Evolutionary conservation across 2,888 invertebrate genomes (phyloP), one percentile per base, ranked within the genome.

Genomic region (Steromphala cineraria): DNA sequence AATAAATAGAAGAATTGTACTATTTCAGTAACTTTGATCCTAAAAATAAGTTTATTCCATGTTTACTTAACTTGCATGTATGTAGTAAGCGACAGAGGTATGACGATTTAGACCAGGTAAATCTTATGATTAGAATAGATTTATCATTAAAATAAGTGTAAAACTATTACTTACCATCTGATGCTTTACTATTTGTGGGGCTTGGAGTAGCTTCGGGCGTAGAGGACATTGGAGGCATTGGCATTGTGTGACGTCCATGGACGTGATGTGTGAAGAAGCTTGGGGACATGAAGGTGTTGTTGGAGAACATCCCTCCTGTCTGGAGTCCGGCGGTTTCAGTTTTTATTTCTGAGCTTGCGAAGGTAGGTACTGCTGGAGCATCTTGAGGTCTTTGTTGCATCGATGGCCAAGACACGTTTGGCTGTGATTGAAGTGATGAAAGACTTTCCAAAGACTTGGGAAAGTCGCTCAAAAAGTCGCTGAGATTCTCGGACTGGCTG

Each of bases 301-400:
- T 15, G 76, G 80, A 24, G 76, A 31, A 21, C 62, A 55, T 46
- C 7, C 46, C 46, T 13, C 46, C 46, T 28, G 77, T 1, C 24
- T 52, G 19, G 21, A 17, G 28, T 10, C 53, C 67, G 19, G 80
- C 28, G 71, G 75, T 52, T 28, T 62, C 62, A 55, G 19, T 78
- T 21, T 36, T 83, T 77, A 67, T 40, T 28, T 62, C 62, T 56
- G 19, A 80, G 24, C 24, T 83, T 79, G 28, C 62, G 55, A 46
- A 84, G 82, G 80, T 84, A 78, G 81, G 81, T 78, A 53, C 83
- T 81, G 19, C 84, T 82, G 80, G 83, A 83, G 79, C 82, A 83
- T 21, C 82, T 83, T 36, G 83, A 76, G 80, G 82, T 83, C 52
- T 81, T 81, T 56, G 84, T 82, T 75, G 82, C 83, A 10, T 82